phyloP scores from a whole-genome alignment of 2,888 invertebrate genomes.

The Pogonocherus hispidulus region DNA sequence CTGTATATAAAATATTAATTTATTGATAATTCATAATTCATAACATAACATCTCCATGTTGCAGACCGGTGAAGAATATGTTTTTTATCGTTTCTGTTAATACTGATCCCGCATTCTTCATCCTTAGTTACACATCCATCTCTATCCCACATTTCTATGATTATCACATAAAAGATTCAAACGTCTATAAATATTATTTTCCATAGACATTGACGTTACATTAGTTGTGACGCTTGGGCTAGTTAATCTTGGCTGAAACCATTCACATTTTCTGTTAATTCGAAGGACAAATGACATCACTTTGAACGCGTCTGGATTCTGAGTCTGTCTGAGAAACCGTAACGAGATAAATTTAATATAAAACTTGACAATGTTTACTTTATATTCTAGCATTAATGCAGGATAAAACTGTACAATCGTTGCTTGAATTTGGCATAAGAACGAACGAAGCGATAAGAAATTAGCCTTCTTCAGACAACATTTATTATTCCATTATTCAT shows the following conservation, averaged over 20 bases:
- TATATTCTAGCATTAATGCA: slow-evolving; percentile 7
- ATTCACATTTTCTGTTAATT: slow-evolving; percentile 23
- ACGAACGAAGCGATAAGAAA: not conserved
- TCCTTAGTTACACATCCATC: too few relatives aligned
- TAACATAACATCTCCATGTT: too few relatives aligned
- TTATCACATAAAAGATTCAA: too few relatives aligned
- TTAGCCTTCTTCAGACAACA: not conserved
- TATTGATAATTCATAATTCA: too few relatives aligned
- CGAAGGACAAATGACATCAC: slow-evolving; percentile 30
- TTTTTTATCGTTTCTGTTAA: too few relatives aligned
- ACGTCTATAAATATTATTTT: too few relatives aligned
- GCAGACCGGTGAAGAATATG: too few relatives aligned
- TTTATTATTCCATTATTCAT: too few relatives aligned
- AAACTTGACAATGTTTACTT: slow-evolving; percentile 9
- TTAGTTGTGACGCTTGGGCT: not conserved
- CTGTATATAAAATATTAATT: too few relatives aligned
- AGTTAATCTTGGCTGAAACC: slow-evolving; percentile 2
- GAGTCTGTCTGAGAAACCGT: slow-evolving; percentile 9
- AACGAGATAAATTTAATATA: slow-evolving; percentile 9
- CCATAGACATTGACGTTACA: too few relatives aligned
- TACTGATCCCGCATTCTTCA: too few relatives aligned
- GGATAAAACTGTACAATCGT: not conserved
- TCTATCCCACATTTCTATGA: too few relatives aligned
- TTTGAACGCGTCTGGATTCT: slow-evolving; percentile 20
- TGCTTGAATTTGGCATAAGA: not conserved